Conservation (phyloP, 2,888 invertebrate species). For the Pycnomerus fuliginosus region DNA sequence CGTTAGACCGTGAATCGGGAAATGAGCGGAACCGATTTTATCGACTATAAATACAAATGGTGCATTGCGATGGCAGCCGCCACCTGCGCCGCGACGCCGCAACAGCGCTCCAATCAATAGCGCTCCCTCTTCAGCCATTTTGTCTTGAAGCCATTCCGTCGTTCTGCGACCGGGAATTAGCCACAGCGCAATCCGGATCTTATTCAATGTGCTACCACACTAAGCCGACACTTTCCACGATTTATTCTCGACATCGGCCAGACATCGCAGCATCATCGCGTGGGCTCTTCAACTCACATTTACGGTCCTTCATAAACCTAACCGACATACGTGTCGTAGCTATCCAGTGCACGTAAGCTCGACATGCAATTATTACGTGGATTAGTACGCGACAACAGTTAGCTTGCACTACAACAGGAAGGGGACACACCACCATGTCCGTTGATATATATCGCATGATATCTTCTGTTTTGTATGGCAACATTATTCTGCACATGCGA, state of each 20-base stretch:
- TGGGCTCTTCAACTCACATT: background rate
- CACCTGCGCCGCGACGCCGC: slow-evolving; percentile 50
- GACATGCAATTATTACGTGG: too few relatives aligned
- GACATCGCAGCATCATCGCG: background rate
- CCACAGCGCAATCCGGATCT: slow-evolving; percentile 33
- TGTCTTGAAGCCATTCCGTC: slow-evolving; percentile 50
- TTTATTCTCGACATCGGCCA: slow-evolving; percentile 2
- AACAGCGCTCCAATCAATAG: slow-evolving; percentile 53
- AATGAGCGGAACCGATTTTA: slow-evolving; percentile 49
- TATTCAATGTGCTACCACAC: slow-evolving; percentile 4
- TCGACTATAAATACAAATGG: slow-evolving; percentile 52
- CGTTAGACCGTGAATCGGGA: slow-evolving; percentile 24
- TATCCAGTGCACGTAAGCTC: too few relatives aligned
- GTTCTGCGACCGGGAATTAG: slow-evolving; percentile 42
- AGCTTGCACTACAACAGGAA: slow-evolving; percentile 9
- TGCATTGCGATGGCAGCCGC: slow-evolving; percentile 51
- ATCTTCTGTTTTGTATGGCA: slow-evolving; percentile 4
- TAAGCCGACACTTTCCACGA: slow-evolving; percentile 4
- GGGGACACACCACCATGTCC: slow-evolving; percentile 1
- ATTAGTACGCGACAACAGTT: background rate
- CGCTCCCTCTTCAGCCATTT: slow-evolving; percentile 53
- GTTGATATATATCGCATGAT: slow-evolving; percentile 25
- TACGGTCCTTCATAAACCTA: too few relatives aligned
- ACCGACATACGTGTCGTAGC: too few relatives aligned
- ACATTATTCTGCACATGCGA: too few relatives aligned